Conservation (phyloP, 2,113 vertebrate species). For the Lepus timidus region DNA sequence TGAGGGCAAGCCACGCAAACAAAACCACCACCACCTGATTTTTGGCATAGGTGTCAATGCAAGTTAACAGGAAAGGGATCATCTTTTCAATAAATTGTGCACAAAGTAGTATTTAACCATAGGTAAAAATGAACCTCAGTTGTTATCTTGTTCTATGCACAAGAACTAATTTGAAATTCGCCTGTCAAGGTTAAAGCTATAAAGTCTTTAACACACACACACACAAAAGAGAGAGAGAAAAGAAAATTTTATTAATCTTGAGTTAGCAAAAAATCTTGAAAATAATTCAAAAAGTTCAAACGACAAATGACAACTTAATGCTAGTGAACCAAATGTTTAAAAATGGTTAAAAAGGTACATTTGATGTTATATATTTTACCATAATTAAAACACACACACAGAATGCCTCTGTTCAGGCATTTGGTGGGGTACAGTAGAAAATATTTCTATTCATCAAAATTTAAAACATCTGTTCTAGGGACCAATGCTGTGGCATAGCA, state of each 20-base stretch:
- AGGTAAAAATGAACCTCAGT: neutral
- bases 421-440: neutral
- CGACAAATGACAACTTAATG: neutral
- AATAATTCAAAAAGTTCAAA: neutral
- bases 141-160: neutral
- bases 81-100: neutral
- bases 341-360: slow-evolving; percentile 7
- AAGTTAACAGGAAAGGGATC: neutral
- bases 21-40: neutral
- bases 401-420: neutral
- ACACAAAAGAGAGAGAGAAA: neutral
- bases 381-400: neutral
- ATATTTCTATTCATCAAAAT: neutral
- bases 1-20: slow-evolving; percentile 42
- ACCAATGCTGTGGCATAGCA: too few relatives aligned
- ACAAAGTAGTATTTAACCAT: neutral
- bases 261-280: slow-evolving; percentile 16
- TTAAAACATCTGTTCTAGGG: neutral
- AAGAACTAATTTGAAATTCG: slow-evolving; percentile 32
- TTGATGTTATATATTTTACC: slow-evolving; percentile 32
- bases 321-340: neutral
- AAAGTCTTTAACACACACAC: neutral
- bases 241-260: slow-evolving; percentile 37
- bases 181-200: neutral
- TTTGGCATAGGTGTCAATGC: slow-evolving; percentile 2